Base-by-base conservation (phyloP, 2,113 vertebrate genomes). In the Cochlearius cochlearius region DNA sequence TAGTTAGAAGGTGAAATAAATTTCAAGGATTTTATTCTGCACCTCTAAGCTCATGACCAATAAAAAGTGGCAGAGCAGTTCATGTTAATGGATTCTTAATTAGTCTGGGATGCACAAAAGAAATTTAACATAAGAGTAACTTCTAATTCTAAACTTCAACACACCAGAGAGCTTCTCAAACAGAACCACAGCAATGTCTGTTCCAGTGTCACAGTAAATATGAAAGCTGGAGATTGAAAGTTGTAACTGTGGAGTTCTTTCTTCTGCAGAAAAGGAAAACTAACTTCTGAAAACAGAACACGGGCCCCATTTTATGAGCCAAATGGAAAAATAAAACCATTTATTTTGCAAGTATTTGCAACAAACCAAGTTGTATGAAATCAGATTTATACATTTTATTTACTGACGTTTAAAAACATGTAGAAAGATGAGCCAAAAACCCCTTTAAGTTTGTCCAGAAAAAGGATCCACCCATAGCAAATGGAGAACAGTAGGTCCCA, bases 31-130 rank as follows among this genome's bases (percentile, higher is more conserved):
- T 90, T 93, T 93, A 77, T 73, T 88, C 63, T 80, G 63, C 23
- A 86, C 63, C 67, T 93, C 75, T 55, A 83, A 32, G 63, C 79
- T 55, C 50, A 63, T 16, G 52, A 84, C 78, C 92, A 96, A 93
- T 64, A 92, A 90, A 85, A 93, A 95, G 43, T n/a, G 26, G 55
- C 59, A 93, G 93, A 93, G 56, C 47, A 77, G 45, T 34, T 94
- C 67, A 67, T 29, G 12, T 63, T 96, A 96, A 91, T 43, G 39
- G 36, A 84, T 88, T 96, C 90, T 80, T 96, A 93, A 97, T 96
- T 95, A 92, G 47, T 47, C 68, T 88, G 94, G 86, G 75, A 90
- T 49, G 27, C 79, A 81, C 86, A 95, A 86, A 86, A 95, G 86
- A 92, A 93, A 86, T 88, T 80, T 90, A 86, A 88, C 23, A 3